phyloP scores from a whole-genome alignment of 2,888 invertebrate genomes.

The Paralinhomoeus sp. region DNA sequence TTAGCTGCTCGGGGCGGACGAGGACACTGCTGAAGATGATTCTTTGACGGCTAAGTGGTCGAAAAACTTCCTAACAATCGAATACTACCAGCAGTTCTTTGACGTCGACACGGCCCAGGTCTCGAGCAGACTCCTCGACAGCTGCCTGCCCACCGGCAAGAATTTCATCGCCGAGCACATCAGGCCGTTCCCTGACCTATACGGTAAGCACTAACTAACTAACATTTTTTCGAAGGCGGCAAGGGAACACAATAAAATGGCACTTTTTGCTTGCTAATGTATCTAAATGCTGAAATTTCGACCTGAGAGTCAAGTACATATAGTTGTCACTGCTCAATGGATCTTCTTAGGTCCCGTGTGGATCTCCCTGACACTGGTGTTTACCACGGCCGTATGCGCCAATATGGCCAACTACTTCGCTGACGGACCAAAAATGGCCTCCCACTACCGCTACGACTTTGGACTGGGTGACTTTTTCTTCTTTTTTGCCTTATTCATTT shows the following conservation, averaged over 20 bases:
- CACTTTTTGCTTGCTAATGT: too few relatives aligned
- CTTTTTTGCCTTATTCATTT: too few relatives aligned
- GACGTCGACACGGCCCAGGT: constrained; percentile 77
- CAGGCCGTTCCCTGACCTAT: constrained; percentile 70
- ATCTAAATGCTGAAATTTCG: too few relatives aligned
- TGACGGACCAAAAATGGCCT: too few relatives aligned
- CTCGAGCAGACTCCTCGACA: constrained; percentile 53
- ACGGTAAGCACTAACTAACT: too few relatives aligned
- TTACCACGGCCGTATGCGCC: constrained; percentile 74
- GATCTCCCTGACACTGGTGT: constrained; percentile 77
- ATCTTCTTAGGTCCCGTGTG: constrained; percentile 83
- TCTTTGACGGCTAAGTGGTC: too few relatives aligned
- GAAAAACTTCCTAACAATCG: constrained; percentile 22
- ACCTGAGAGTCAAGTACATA: too few relatives aligned
- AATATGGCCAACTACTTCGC: constrained; percentile 82
- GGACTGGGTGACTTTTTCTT: constrained; percentile 44
- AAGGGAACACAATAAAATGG: too few relatives aligned
- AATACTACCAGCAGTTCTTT: constrained; percentile 40
- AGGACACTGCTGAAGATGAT: too few relatives aligned
- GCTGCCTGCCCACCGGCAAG: constrained; percentile 57
- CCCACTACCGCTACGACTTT: constrained; percentile 82
- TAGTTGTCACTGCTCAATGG: too few relatives aligned
- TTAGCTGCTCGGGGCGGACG: too few relatives aligned
- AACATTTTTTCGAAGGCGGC: too few relatives aligned
- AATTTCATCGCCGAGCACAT: constrained; percentile 57